phyloP scores from a whole-genome alignment of 1,140 invertebrate genomes.

The Ctenoplectra terminalis region DNA sequence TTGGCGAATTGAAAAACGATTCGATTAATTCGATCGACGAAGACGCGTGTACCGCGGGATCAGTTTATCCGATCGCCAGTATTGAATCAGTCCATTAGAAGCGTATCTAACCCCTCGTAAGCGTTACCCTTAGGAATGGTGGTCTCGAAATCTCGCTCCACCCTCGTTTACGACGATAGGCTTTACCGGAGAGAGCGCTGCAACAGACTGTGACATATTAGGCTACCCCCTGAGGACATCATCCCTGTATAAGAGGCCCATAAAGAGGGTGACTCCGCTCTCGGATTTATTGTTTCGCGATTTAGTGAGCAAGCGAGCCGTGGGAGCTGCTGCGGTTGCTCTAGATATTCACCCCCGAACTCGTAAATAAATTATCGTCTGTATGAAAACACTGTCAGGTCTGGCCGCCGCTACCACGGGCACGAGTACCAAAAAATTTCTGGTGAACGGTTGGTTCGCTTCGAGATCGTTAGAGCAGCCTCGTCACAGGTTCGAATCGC shows the following conservation, averaged over 20 bases:
- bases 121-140: constrained; percentile 46
- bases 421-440: not conserved
- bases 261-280: constrained; percentile 73
- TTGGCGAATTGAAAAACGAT: constrained; percentile 51
- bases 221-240: constrained; percentile 77
- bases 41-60: constrained; percentile 49
- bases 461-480: not conserved
- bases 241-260: constrained; percentile 74
- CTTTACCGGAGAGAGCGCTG: constrained; percentile 72
- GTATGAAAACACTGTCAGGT: not conserved
- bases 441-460: not conserved
- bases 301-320: constrained; percentile 76
- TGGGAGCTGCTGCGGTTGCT: constrained; percentile 61
- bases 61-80: constrained; percentile 80
- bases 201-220: constrained; percentile 83
- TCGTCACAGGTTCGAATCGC: not conserved
- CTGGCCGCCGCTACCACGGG: not conserved
- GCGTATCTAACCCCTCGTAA: constrained; percentile 66
- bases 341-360: constrained; percentile 26
- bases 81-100: constrained; percentile 82
- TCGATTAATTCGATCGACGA: constrained; percentile 58
- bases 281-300: constrained; percentile 81
- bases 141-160: constrained; percentile 30
- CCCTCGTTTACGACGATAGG: constrained; percentile 51
- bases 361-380: constrained; percentile 77